Evolutionary conservation across 2,797 vertebrate genomes (phyloP), one percentile per base, ranked within the genome.

Genomic region (Syndactyla subalaris): DNA sequence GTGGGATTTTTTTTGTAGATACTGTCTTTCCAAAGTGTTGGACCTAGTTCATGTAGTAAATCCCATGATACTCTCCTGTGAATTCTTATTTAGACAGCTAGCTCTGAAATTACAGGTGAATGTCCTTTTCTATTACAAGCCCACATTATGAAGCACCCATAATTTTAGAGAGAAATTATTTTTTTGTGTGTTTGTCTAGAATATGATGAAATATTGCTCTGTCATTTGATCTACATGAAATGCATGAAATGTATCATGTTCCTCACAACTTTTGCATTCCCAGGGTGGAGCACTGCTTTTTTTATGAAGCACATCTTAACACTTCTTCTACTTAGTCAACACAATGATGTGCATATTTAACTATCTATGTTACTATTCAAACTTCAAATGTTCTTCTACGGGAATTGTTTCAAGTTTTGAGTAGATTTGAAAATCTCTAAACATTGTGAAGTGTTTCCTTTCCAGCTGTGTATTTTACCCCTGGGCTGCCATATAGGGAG

Each of bases 301-400:
- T 85, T 83, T 29, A n/a, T 45, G 7, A 49, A 58, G 15, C 7
- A 83, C 52, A 65, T 14, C 8, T 67, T 67, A 67, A 67, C 10
- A 19, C 23, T 58, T 2, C 6, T 51, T 70, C 43, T 74, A 8
- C 8, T 66, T 73, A 54, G 26, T 41, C 0, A 0, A 26, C 39
- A 23, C 11, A 30, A 8, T 51, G 51, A 29, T 71, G 29, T 29
- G 14, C 14, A 12, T 63, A 45, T 79, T 73, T 85, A 85, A 36
- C 17, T 65, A 26, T 52, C 20, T 72, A 74, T 21, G 7, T 43
- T 29, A 9, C 2, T 51, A 54, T 77, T 55, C 27, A 32, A 67
- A 43, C 2, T 67, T 63, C 14, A 29, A 14, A 71, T 67, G 12
- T 51, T 7, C 13, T 81, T 84, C 71, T 17, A 51, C 5, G 3